Evolutionary conservation across 2,888 invertebrate genomes (phyloP).

Genomic region (Aphodius sticticus): DNA sequence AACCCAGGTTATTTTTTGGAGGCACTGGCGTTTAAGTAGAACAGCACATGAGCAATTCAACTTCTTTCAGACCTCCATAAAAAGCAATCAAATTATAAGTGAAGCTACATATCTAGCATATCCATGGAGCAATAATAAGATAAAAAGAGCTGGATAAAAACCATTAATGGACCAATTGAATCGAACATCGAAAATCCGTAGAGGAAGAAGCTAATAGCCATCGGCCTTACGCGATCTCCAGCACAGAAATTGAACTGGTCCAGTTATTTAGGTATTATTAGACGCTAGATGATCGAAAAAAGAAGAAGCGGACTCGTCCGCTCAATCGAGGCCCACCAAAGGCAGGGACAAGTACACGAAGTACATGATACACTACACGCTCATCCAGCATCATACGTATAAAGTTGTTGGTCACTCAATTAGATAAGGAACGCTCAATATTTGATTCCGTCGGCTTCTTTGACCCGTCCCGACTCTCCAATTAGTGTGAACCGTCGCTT

Average conservation of each 20-base stretch:
- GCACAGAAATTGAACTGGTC: not conserved
- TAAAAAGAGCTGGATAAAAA: not conserved
- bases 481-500: constrained; percentile 63
- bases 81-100: too few species aligned
- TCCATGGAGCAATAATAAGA: not conserved
- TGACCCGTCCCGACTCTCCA: constrained; percentile 61
- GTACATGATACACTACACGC: constrained; percentile 14
- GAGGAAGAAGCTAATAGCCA: not conserved
- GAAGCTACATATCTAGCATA: not conserved
- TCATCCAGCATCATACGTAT: constrained; percentile 44
- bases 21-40: not conserved
- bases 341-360: not conserved
- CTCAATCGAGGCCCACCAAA: not conserved
- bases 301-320: not conserved
- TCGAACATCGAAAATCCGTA: not conserved
- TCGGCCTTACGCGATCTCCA: not conserved
- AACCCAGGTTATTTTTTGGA: too few species aligned
- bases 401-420: constrained; percentile 63
- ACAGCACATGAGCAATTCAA: not conserved
- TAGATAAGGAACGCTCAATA: constrained; percentile 61
- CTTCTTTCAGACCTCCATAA: too few species aligned
- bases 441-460: constrained; percentile 62
- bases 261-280: not conserved
- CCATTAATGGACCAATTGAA: not conserved
- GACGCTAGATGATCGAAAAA: not conserved